Base-by-base conservation (phyloP, 2,113 vertebrate genomes). In the Herpetotheres cachinnans region DNA sequence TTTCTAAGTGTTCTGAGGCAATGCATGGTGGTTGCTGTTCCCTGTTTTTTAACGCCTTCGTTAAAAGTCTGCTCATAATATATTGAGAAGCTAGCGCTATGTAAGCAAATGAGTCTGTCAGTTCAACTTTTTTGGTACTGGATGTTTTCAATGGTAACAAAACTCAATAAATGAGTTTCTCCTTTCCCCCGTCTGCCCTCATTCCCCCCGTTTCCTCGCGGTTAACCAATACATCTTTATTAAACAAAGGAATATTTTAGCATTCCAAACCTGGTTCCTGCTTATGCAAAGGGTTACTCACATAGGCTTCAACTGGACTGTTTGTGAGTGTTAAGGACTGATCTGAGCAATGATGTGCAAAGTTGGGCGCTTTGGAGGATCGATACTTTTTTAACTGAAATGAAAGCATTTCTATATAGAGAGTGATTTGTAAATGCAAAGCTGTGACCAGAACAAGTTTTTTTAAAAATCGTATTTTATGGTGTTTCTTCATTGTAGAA, bases 1-100 rank as follows among this genome's bases (percentile, higher is more conserved):
- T 98, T 98, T 97, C 89, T 97, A 79, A 94, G 93, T 97, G 97
- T 98, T 97, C 98, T 82, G 97, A 97, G 97, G 98, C 97, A 97
- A 96, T 98, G 99, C 99, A 99, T 99, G 99, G 97, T 98, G 98
- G 70, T 93, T 91, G 97, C 96, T 98, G 56, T 96, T 96, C 86
- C 86, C 90, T 93, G 88, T 90, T 97, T 94, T 89, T 94, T 91
- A 97, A 96, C 97, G 92, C 96, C 94, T 97, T 98, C 8, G 44
- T 97, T 96, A 88, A 77, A 94, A 97, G 97, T 97, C 95, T 96
- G 97, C 87, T 96, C 97, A 78, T 95, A 83, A 74, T 93, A 79
- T 97, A 95, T 95, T 6, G 59, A 95, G 92, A 97, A 96, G 86
- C 95, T 97, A 93, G 89, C 26, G 71, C 93, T 97, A 15, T 85